Evolutionary conservation across 2,797 vertebrate species (phyloP), one percentile per base, ranked within the genome.

Genomic region (Mormyrus proboscirostris): DNA sequence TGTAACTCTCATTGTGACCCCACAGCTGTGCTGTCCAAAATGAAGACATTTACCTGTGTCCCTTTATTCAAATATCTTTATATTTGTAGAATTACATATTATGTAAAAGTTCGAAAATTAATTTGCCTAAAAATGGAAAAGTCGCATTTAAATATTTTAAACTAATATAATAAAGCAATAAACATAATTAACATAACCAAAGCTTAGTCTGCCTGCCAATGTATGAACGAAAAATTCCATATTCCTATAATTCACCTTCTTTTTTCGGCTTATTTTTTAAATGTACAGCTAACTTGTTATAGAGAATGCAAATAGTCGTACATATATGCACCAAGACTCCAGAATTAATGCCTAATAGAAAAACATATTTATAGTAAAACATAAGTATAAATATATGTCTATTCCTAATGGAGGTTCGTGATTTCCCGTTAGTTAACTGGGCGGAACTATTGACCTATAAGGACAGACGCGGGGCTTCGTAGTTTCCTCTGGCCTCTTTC

Each of bases 401-500:
- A 76, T 6, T 41, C 33, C 14, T 14, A 76, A 41, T 7, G 38
- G n/a, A 33, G 6, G 62, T 12, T 19, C 16, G 25, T 69, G 59
- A 86, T 76, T 86, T 51, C 57, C 47, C 82, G 89, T 69, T 76
- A 55, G 29, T 2, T 44, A 47, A 50, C 65, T 44, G 50, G 83
- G 51, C 53, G 50, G 49, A 14, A 22, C 55, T 51, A 19, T 53
- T 47, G 47, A 22, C 59, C 62, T 53, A 41, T 65, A 33, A 62
- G 33, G 51, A 22, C 8, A 12, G 10, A 29, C 83, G 49, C 47
- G 4, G 44, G 10, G 14, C 8, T 59, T 89, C 73, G 16, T 33
- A 87, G 57, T 85, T 76, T 14, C 69, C n/a, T 25, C 29, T 14
- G 53, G 0, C 91, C 90, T 33, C 10, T 0, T 91, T 91, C 38